Percentiles rank a stretch among this genome's conserved stretches.
These are phyloP conservation scores for Gastrophryne carolinensis DNA, from an alignment of 2,797 vertebrate genomes.

Conservation along the genomic window DNA sequence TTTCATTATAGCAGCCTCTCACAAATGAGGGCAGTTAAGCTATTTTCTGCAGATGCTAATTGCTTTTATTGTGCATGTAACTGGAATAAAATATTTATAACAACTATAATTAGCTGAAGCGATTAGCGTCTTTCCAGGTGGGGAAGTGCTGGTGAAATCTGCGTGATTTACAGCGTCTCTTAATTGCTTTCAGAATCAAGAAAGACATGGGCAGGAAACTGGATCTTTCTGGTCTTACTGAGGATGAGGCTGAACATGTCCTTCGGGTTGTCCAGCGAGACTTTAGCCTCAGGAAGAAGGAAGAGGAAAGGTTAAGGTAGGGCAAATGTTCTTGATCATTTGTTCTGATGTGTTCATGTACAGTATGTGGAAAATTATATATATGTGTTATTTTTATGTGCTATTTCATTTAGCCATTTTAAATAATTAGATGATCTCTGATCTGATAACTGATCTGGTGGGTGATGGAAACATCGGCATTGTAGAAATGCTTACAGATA, in stretches of 20 bases:
- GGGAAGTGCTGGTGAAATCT: neutral
- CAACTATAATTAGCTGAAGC: constrained; percentile 24
- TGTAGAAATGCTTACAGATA: too few species aligned
- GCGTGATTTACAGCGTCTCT: constrained; percentile 57
- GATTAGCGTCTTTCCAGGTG: constrained; percentile 9
- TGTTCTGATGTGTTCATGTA: too few species aligned
- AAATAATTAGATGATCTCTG: too few species aligned
- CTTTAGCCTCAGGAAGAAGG: constrained; percentile 92
- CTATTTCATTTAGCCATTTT: too few species aligned
- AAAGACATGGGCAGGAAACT: constrained; percentile 88
- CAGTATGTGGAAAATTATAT: too few species aligned
- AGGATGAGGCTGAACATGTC: constrained; percentile 91
- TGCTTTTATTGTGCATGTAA: constrained; percentile 28
- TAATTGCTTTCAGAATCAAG: constrained; percentile 1
- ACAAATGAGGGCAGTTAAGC: neutral
- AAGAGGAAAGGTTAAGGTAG: constrained; percentile 92
- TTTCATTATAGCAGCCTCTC: neutral
- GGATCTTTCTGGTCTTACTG: constrained; percentile 90
- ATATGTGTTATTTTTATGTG: too few species aligned
- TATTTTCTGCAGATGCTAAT: constrained; percentile 41
- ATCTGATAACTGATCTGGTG: too few species aligned
- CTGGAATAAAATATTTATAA: constrained; percentile 40
- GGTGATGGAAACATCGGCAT: too few species aligned
- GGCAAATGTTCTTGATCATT: too few species aligned
- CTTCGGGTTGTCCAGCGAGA: constrained; percentile 93